These are phyloP conservation scores for Hylomyscus alleni DNA, from an alignment of 2,797 vertebrate species.

Conservation along the genomic window DNA sequence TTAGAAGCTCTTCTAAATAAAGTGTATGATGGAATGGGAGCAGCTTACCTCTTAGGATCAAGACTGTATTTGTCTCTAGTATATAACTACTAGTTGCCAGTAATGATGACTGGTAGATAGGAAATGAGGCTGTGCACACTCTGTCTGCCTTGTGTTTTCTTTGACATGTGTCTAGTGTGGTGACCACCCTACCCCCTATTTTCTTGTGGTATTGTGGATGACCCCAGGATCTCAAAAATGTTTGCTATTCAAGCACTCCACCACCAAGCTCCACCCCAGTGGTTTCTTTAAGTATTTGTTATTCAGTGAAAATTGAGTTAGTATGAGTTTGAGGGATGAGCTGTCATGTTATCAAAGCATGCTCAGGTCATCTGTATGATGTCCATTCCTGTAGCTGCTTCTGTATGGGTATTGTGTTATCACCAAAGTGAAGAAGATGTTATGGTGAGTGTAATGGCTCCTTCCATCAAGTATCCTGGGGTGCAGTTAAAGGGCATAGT, in stretches of 20 bases:
- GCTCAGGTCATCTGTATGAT: not conserved
- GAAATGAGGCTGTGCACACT: not conserved
- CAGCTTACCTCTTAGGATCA: not conserved
- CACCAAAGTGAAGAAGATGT: not conserved
- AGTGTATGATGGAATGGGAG: not conserved
- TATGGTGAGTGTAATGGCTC: not conserved
- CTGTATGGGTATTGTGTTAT: not conserved
- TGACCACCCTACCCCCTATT: not conserved
- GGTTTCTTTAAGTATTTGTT: constrained; percentile 43
- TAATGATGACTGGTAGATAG: not conserved
- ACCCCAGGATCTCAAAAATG: not conserved
- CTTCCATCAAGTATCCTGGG: not conserved
- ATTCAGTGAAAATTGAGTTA: not conserved
- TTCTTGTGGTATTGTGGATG: not conserved
- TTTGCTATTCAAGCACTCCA: not conserved
- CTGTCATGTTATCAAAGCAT: constrained; percentile 10
- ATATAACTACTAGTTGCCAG: not conserved
- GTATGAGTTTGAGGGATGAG: not conserved
- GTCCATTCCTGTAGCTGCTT: not conserved
- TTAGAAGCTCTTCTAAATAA: constrained; percentile 43
- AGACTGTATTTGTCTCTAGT: constrained; percentile 10
- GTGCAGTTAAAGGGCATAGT: not conserved
- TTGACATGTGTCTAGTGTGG: constrained; percentile 26
- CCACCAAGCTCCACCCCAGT: not conserved
- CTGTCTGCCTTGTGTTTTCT: not conserved